A percentile compares a stretch with the other conserved stretches of the same genome.
phyloP scores from a whole-genome alignment of 2,113 vertebrate species.

The Phyllostomus discolor region DNA sequence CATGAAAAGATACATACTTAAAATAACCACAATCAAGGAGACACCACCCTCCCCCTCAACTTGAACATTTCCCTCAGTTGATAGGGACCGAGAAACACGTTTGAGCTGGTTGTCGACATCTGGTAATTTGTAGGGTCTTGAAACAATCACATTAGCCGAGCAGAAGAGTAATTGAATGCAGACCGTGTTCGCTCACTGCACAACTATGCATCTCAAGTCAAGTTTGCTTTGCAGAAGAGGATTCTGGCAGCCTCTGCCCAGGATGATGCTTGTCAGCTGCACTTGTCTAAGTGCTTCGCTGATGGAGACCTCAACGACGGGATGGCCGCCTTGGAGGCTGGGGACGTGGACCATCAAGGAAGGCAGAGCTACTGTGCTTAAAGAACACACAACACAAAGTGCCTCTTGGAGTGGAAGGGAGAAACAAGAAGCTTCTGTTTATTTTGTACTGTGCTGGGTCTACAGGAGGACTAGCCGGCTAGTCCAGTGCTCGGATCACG shows the following conservation, averaged over 20 bases:
- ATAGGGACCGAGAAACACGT: conserved; percentile 32
- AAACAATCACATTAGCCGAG: conserved; percentile 60
- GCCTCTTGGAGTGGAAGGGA: neutral
- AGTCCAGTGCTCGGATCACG: neutral
- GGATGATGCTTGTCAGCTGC: conserved; percentile 65
- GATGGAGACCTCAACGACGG: neutral
- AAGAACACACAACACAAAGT: neutral
- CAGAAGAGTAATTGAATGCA: conserved; percentile 61
- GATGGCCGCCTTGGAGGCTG: neutral
- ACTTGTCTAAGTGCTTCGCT: neutral
- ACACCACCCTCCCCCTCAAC: neutral
- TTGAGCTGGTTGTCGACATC: conserved; percentile 45
- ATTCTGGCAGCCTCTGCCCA: conserved; percentile 26
- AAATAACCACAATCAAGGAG: neutral
- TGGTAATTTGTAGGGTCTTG: conserved; percentile 70
- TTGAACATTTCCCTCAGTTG: neutral
- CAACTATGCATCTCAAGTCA: conserved; percentile 61
- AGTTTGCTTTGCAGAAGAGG: conserved; percentile 21
- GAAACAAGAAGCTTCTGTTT: neutral
- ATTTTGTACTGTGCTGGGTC: neutral
- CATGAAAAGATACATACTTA: conserved; percentile 9
- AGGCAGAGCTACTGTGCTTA: neutral
- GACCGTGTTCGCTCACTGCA: conserved; percentile 60
- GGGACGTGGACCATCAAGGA: neutral
- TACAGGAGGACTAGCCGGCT: neutral